phyloP scores from a whole-genome alignment of 2,888 invertebrate species.

The Sabatieria punctata region DNA sequence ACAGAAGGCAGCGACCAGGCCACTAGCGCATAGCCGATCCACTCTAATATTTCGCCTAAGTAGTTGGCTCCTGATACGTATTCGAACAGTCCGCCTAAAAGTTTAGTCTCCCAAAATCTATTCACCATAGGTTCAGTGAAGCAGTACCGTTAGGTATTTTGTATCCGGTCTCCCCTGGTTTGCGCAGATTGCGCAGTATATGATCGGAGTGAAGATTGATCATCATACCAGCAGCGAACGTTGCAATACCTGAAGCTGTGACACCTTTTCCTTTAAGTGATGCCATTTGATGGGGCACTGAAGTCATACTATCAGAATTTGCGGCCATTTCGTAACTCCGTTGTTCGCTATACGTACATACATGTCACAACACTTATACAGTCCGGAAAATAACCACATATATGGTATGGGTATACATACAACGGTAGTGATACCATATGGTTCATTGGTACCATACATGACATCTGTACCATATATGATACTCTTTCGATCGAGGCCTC shows the following conservation, averaged over 20 bases:
- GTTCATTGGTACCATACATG: too few relatives aligned
- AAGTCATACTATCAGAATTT: too few relatives aligned
- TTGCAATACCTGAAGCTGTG: conserved; percentile 26
- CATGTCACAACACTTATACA: too few relatives aligned
- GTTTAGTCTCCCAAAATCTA: neutral
- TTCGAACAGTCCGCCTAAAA: conserved; percentile 34
- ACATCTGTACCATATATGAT: too few relatives aligned
- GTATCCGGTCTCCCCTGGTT: conserved; percentile 34
- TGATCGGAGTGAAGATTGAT: conserved; percentile 37
- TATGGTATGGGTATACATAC: too few relatives aligned
- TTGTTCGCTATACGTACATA: too few relatives aligned
- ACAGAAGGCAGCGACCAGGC: conserved; percentile 30
- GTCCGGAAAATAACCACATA: too few relatives aligned
- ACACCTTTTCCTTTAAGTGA: too few relatives aligned
- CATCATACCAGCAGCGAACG: conserved; percentile 35
- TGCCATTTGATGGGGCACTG: too few relatives aligned
- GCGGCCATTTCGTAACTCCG: too few relatives aligned
- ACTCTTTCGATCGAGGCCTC: too few relatives aligned
- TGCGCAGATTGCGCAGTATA: conserved; percentile 31
- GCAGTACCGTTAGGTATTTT: conserved; percentile 32
- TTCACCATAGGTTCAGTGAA: neutral
- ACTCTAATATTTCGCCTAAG: conserved; percentile 40
- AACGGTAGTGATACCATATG: too few relatives aligned
- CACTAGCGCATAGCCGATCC: conserved; percentile 37
- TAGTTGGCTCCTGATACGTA: conserved; percentile 36